These are phyloP conservation scores for Sogatella furcifera DNA, from an alignment of 1,140 invertebrate species.

Conservation along the genomic window DNA sequence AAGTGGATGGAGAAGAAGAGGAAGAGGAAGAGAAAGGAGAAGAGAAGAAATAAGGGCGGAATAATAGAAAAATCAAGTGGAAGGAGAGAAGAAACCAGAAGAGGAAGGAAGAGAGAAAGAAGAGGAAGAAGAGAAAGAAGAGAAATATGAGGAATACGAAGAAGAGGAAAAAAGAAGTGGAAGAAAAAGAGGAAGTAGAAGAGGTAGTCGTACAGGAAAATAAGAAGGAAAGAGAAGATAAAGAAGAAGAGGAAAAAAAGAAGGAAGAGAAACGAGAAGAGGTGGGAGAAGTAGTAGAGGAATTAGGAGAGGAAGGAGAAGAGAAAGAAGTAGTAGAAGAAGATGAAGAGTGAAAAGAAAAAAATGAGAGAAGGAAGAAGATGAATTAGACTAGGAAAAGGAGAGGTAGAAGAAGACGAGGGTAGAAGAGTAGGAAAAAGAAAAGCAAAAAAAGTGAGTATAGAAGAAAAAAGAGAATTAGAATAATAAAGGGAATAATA, in stretches of 20 bases:
- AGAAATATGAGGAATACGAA: not conserved
- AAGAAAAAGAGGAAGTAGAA: not conserved
- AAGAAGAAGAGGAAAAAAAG: not conserved
- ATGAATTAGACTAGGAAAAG: no score
- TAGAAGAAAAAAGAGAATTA: no score
- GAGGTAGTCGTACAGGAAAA: no score
- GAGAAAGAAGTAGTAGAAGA: not conserved
- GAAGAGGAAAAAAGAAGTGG: not conserved
- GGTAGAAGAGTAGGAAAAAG: not conserved
- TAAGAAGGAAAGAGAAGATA: not conserved
- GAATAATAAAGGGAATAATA: no score
- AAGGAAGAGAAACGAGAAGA: not conserved
- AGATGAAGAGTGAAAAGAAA: no score
- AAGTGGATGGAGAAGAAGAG: no score
- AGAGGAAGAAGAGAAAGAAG: not conserved
- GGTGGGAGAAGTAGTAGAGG: not conserved
- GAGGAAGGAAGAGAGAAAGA: not conserved
- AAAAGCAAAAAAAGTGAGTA: no score
- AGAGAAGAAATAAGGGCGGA: not conserved
- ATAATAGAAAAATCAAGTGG: no score
- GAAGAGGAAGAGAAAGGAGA: not conserved
- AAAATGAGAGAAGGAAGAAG: no score
- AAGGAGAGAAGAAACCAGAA: not conserved
- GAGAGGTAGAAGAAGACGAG: not conserved
- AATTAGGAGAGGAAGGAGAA: not conserved